Evolutionary conservation across 1,140 invertebrate species (phyloP).

Genomic region (Drosophila guanche): DNA sequence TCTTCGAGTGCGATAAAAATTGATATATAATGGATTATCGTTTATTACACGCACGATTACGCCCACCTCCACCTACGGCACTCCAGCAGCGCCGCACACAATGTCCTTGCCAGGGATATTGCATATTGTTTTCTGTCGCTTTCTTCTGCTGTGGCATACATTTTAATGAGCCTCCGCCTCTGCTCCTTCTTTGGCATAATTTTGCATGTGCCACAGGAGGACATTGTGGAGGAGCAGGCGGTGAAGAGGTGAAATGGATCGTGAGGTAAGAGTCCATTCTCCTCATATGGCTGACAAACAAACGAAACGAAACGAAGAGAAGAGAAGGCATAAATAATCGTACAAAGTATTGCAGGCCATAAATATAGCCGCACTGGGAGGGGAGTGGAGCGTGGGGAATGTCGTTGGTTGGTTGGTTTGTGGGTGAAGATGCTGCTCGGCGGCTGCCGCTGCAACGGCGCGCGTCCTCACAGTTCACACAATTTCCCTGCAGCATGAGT

Average conservation of each 20-base stretch:
- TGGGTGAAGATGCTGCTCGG: conserved; percentile 34
- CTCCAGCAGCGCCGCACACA: not conserved
- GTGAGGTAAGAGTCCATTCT: too few species aligned
- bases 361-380: conserved; percentile 63
- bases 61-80: not conserved
- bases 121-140: conserved; percentile 45
- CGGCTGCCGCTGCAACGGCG: not conserved
- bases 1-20: conserved; percentile 56
- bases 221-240: conserved; percentile 1
- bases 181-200: conserved; percentile 35
- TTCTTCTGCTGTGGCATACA: conserved; percentile 37
- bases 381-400: too few species aligned
- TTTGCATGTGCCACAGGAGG: conserved; percentile 63
- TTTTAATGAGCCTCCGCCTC: conserved; percentile 50
- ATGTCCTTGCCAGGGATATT: conserved; percentile 41
- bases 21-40: conserved; percentile 62
- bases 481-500: conserved; percentile 66
- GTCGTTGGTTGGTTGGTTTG: too few species aligned
- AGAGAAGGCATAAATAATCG: conserved; percentile 71
- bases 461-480: conserved; percentile 33
- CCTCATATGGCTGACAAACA: conserved; percentile 49
- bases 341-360: conserved; percentile 76
- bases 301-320: conserved; percentile 35
- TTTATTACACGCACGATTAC: conserved; percentile 61
- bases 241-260: too few species aligned